phyloP scores from a whole-genome alignment of 2,888 invertebrate species.

The Maniola hyperantus region DNA sequence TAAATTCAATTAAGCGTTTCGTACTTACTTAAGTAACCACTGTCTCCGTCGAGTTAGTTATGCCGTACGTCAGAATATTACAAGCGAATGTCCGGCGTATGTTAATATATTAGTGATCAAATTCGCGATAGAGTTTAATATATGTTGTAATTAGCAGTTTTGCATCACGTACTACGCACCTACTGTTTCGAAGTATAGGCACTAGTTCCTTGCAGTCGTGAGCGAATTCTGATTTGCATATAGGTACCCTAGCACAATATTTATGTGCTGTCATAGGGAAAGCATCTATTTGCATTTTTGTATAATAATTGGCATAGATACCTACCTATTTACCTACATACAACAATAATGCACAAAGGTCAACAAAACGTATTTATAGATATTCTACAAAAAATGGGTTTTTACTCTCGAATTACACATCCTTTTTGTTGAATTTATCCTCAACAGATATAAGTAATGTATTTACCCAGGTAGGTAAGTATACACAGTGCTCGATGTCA shows the following conservation, averaged over 20 bases:
- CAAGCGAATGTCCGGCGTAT: constrained; percentile 42
- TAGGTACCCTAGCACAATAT: constrained; percentile 50
- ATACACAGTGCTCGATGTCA: no score
- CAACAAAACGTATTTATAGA: background rate
- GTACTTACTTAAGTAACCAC: constrained; percentile 51
- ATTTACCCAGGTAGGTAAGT: no score
- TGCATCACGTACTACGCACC: constrained; percentile 39
- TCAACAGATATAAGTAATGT: background rate
- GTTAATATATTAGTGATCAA: constrained; percentile 43
- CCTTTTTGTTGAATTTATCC: constrained; percentile 2
- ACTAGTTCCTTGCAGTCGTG: constrained; percentile 51
- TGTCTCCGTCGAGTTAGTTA: constrained; percentile 42
- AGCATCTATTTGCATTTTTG: constrained; percentile 24
- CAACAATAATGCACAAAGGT: background rate
- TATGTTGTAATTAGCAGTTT: constrained; percentile 43
- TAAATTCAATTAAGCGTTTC: constrained; percentile 77
- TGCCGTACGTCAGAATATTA: constrained; percentile 40
- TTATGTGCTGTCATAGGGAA: constrained; percentile 32
- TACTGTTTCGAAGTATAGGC: constrained; percentile 42
- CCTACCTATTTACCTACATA: background rate
- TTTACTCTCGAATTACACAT: background rate
- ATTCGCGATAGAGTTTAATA: constrained; percentile 41
- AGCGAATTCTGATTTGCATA: constrained; percentile 69
- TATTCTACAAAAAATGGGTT: background rate
- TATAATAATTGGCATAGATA: constrained; percentile 8